These are phyloP conservation scores for Ursus arctos DNA, from an alignment of 2,113 vertebrate genomes.

Conservation along the genomic window DNA sequence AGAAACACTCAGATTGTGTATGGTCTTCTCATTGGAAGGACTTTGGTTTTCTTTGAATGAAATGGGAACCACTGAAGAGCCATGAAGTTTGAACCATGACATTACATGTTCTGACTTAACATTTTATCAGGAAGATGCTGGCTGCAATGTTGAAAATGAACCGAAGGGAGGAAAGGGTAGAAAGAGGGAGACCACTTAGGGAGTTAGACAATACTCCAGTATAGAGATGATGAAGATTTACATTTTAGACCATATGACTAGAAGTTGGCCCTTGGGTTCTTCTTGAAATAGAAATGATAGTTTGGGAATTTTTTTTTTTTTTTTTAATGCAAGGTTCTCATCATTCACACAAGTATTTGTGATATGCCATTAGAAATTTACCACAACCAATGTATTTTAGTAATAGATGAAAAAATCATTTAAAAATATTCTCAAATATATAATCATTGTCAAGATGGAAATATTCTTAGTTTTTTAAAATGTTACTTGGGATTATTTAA, in stretches of 20 bases:
- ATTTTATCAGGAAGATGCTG: not conserved
- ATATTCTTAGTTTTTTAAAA: not conserved
- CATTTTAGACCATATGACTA: not conserved
- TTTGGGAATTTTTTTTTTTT: not conserved
- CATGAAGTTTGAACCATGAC: not conserved
- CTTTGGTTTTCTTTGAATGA: not conserved
- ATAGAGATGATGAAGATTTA: not conserved
- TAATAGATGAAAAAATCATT: not conserved
- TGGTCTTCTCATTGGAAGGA: not conserved
- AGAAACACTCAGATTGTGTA: not conserved
- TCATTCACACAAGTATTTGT: not conserved
- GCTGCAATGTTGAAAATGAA: not conserved
- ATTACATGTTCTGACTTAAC: not conserved
- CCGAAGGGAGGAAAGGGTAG: not conserved
- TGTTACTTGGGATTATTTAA: not conserved
- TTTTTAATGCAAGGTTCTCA: not conserved
- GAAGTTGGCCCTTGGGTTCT: not conserved
- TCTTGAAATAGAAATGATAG: not conserved
- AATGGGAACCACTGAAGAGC: not conserved
- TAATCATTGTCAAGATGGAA: not conserved
- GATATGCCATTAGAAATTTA: not conserved
- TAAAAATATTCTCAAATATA: not conserved
- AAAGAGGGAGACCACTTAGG: not conserved
- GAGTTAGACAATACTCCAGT: not conserved
- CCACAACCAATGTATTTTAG: not conserved